Evolutionary conservation across 2,113 vertebrate genomes (phyloP).

Genomic region (Notothenia rossii): DNA sequence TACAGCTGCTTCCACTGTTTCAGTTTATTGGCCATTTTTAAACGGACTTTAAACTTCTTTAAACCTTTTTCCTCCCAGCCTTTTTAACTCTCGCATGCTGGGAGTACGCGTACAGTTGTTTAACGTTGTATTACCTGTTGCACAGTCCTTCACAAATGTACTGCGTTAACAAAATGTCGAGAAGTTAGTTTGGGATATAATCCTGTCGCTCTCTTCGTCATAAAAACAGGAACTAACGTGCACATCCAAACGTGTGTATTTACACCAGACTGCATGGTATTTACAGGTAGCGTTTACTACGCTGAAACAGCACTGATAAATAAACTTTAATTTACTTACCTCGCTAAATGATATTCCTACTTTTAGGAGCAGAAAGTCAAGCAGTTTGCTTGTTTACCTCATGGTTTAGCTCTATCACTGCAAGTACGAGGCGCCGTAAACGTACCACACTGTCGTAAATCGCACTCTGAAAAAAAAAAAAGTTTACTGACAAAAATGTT

Average conservation of each 20-base stretch:
- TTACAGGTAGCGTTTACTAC: fast-evolving
- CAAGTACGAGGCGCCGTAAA: conserved; percentile 49
- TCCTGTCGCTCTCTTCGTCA: conserved; percentile 10
- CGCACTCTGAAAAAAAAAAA: not conserved
- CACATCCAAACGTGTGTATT: not conserved
- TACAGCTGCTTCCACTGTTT: not conserved
- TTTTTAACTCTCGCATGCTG: not conserved
- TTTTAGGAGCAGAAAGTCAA: not conserved
- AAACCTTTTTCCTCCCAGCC: not conserved
- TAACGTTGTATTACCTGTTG: not conserved
- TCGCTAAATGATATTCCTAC: not conserved
- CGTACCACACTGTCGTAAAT: conserved; percentile 53
- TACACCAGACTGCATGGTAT: not conserved
- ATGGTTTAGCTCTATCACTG: no score
- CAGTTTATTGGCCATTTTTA: not conserved
- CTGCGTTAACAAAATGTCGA: not conserved
- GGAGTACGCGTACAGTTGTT: not conserved
- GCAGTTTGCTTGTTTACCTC: conserved; percentile 59
- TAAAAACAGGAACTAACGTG: conserved; percentile 8
- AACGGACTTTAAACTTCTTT: not conserved
- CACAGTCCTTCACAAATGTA: not conserved
- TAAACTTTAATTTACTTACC: not conserved
- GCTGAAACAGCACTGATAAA: fast-evolving
- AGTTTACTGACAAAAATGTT: not conserved
- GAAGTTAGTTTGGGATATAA: not conserved